Evolutionary conservation across 2,888 invertebrate species (phyloP).

Genomic region (Dermolepida albohirtum): DNA sequence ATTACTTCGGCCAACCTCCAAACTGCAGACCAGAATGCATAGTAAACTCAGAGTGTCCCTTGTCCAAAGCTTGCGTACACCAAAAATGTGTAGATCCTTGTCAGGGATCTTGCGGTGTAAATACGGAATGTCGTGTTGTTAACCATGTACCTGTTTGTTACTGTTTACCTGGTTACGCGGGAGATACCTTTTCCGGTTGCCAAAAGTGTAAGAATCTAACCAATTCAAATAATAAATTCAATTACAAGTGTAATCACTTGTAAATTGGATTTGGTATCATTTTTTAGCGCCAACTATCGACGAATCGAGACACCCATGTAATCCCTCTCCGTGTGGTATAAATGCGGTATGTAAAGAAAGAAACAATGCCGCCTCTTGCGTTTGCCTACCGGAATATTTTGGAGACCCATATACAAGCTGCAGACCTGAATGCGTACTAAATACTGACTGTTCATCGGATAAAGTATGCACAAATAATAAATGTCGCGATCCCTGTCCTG

Average conservation of each 20-base stretch:
- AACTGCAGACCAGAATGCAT: constrained; percentile 82
- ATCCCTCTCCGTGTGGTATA: constrained; percentile 86
- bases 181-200: constrained; percentile 85
- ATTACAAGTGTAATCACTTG: neutral
- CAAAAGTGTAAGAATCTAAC: constrained; percentile 62
- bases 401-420: constrained; percentile 90
- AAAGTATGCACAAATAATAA: constrained; percentile 86
- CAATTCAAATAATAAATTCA: neutral
- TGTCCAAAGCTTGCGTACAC: constrained; percentile 77
- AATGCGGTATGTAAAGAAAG: constrained; percentile 88
- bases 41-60: constrained; percentile 78
- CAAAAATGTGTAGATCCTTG: constrained; percentile 81
- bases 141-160: constrained; percentile 81
- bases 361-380: constrained; percentile 84
- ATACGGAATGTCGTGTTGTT: constrained; percentile 77
- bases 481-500: constrained; percentile 85
- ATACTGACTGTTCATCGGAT: constrained; percentile 82
- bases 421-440: constrained; percentile 89
- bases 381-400: constrained; percentile 83
- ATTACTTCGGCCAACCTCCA: constrained; percentile 83
- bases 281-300: constrained; percentile 62
- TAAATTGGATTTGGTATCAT: constrained; percentile 4
- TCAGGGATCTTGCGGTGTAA: constrained; percentile 79
- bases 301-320: constrained; percentile 75
- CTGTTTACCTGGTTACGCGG: constrained; percentile 77